Percentiles rank a stretch among this genome's conserved stretches.
These are phyloP conservation scores for Carcharodon carcharias DNA, from an alignment of 2,797 vertebrate genomes.

Conservation along the genomic window DNA sequence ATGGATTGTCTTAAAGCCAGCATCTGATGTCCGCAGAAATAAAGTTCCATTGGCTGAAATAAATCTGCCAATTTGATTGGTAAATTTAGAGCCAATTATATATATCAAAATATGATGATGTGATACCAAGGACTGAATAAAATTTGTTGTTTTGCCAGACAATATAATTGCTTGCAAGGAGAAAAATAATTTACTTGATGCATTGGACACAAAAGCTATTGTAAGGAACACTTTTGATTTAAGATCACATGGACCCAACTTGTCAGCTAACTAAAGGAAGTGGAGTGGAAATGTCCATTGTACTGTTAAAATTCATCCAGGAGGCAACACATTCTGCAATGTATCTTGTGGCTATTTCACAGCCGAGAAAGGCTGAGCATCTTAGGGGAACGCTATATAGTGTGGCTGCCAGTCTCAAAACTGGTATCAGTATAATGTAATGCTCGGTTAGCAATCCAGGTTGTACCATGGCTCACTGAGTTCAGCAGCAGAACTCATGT, in stretches of 20 bases:
- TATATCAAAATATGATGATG: background rate
- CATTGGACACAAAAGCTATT: background rate
- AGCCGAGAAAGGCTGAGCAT: background rate
- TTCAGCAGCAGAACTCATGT: no score
- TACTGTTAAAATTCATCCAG: background rate
- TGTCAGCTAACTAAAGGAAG: background rate
- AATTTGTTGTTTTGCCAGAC: background rate
- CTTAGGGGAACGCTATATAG: background rate
- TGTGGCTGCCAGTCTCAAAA: background rate
- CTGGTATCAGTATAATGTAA: background rate
- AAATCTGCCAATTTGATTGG: background rate
- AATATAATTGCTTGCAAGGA: background rate
- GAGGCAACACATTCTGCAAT: background rate
- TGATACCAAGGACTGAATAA: background rate
- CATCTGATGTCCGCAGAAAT: background rate
- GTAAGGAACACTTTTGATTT: background rate
- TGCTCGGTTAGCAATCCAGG: background rate
- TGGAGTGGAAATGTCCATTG: background rate
- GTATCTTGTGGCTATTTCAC: background rate
- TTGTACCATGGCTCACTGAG: background rate
- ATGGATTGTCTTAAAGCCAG: background rate
- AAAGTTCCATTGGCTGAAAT: background rate
- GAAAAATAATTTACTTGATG: background rate
- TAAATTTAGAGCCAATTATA: background rate
- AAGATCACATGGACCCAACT: background rate